Evolutionary conservation across 1,140 invertebrate genomes (phyloP), one percentile per base, ranked within the genome.

Genomic region (Scaptomyza pallida): DNA sequence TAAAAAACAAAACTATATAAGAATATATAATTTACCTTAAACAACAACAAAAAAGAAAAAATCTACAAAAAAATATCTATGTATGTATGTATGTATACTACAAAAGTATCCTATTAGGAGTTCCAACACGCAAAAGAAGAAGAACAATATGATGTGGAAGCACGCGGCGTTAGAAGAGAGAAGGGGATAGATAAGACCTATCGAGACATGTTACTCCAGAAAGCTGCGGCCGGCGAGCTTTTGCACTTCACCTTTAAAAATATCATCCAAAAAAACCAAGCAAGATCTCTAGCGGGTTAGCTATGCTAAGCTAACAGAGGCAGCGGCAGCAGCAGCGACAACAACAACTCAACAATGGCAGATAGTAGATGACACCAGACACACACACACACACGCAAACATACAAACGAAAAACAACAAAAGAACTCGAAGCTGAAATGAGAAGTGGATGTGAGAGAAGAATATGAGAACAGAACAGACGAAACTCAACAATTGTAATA

Each of bases 221-320:
- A 72, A 79, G 80, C 81, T 82, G 78, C 75, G 74, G 75, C 82
- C 75, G 82, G 78, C 78, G 78, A 82, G 82, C 74, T 80, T 74
- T 78, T 72, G 70, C 64, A 80, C 59, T 74, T 75, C 68, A 72
- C 60, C 54, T 45, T n/a, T n/a, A n/a, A n/a, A n/a, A n/a, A n/a
- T n/a, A 75, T 63, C 75, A 82, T 78, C 65, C 56, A 30, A 21
- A 68, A 30, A 21, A 26, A n/a, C n/a, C 17, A 78, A 45, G 69
- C 67, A 65, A 71, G 68, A 71, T 71, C 68, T 71, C 68, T 71
- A 71, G 64, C 64, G 55, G 44, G 51, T 56, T 70, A 70, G 60
- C 65, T 54, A 62, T 54, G 26, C 40, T 60, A 67, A n/a, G 64
- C 64, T 65, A n/a, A 37, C 33, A 12, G n/a, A n/a, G n/a, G n/a